Evolutionary conservation across 2,113 vertebrate genomes (phyloP), one percentile per base, ranked within the genome.

Genomic region (Stigmatopora argus): DNA sequence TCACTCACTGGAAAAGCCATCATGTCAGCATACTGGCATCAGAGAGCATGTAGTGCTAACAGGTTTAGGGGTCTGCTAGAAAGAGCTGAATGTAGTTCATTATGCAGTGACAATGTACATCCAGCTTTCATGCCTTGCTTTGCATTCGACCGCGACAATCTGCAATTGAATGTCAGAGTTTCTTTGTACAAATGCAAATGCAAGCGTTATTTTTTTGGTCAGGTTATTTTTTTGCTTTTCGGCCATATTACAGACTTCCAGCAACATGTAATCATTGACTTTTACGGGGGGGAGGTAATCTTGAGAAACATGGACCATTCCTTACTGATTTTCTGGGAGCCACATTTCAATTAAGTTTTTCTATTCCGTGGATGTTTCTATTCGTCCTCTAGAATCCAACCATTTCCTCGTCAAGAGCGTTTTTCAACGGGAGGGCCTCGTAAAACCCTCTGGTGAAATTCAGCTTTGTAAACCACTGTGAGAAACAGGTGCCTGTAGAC

Each of bases 1-100:
- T 88, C 88, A 85, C 81, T 89, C 83, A 87, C 85, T 87, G 83
- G 85, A 90, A 89, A 90, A 89, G 85, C 81, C 86, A 84, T 87
- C 86, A 89, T 82, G 90, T 91, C 90, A 90, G 90, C 90, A 90
- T 81, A 84, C 85, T 84, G 80, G 84, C 82, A 73, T 82, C 51
- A 70, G 85, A 78, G 87, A 87, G 81, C 85, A 86, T 85, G 85
- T 81, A 77, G 79, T 83, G 81, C 87, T 90, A 91, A 89, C 88
- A 84, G 88, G 86, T 88, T 83, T 78, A 62, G 67, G 67, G 77
- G 69, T 78, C 69, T 59, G 72, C 74, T 53, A 69, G 79, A 79
- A 72, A 56, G 67, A 77, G 80, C 69, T 55, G 18, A 59, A 67
- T 74, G 74, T 77, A 81, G 67, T 86, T 86, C 82, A 82, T 85